phyloP scores from a whole-genome alignment of 23 tunicate species.

The Phallusia fumigata region DNA sequence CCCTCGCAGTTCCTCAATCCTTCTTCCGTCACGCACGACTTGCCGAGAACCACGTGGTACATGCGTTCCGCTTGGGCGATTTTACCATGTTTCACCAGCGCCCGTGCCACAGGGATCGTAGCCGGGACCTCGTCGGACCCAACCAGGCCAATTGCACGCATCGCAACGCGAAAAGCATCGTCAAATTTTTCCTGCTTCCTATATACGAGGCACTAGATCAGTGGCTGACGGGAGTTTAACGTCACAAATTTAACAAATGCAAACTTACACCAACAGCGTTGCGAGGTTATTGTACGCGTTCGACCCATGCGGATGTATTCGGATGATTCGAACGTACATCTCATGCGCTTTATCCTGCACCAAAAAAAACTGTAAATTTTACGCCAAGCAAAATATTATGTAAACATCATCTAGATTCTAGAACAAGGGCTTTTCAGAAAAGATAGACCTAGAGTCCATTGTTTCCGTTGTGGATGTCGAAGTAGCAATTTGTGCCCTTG shows the following conservation, averaged over 20 bases:
- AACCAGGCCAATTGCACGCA: neutral
- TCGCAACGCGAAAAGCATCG: neutral
- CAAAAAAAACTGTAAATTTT: neutral
- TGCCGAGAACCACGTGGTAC: neutral
- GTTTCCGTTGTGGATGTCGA: too few species aligned
- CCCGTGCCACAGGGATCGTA: neutral
- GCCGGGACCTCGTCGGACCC: neutral
- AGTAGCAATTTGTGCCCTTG: too few species aligned
- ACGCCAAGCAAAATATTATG: too few species aligned
- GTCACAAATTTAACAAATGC: neutral
- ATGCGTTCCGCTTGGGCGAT: conserved; percentile 7
- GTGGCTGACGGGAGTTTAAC: too few species aligned
- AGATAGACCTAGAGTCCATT: too few species aligned
- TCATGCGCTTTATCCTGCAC: conserved; percentile 16
- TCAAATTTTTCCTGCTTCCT: neutral
- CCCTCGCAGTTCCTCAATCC: neutral
- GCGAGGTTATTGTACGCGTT: conserved; percentile 46
- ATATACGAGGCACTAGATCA: neutral
- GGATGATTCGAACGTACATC: conserved; percentile 33
- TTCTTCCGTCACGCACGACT: neutral
- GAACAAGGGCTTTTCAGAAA: too few species aligned
- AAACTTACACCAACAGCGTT: conserved; percentile 9
- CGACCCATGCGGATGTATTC: conserved; percentile 15
- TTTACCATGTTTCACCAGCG: neutral
- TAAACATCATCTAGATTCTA: too few species aligned